phyloP scores from a whole-genome alignment of 2,113 vertebrate species.

The Galemys pyrenaicus region DNA sequence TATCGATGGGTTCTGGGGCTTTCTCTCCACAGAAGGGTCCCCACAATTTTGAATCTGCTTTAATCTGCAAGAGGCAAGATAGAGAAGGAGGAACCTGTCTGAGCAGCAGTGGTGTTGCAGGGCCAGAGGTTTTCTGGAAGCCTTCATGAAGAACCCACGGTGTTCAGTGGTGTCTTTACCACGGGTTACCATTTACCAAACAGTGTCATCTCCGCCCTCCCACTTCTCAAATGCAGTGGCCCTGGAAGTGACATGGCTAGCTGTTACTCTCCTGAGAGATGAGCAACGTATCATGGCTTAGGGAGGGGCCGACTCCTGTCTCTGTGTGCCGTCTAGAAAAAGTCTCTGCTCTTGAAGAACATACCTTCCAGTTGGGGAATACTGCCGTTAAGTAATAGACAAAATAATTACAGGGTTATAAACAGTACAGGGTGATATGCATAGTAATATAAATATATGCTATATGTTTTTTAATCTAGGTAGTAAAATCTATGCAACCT shows the following conservation, averaged over 20 bases:
- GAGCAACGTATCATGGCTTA: background rate
- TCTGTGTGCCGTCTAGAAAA: background rate
- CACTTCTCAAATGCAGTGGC: background rate
- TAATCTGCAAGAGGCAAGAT: slow-evolving; percentile 84
- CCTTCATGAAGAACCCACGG: background rate
- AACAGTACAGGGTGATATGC: background rate
- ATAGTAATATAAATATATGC: background rate
- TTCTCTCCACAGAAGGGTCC: slow-evolving; percentile 93
- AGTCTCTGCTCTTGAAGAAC: background rate
- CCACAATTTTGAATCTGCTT: slow-evolving; percentile 84
- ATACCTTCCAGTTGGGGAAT: background rate
- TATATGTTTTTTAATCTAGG: background rate
- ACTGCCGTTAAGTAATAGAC: background rate
- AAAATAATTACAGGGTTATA: background rate
- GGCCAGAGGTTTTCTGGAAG: background rate
- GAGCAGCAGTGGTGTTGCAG: background rate
- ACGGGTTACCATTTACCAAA: background rate
- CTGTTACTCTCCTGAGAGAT: background rate
- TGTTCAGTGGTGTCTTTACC: background rate
- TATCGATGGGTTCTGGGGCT: slow-evolving; percentile 90
- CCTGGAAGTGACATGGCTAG: background rate
- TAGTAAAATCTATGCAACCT: background rate
- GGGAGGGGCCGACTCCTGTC: background rate
- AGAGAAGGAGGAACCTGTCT: background rate
- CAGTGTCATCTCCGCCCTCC: background rate